Conservation (phyloP, 2,797 vertebrate genomes). For the Pseudochirops cupreus region DNA sequence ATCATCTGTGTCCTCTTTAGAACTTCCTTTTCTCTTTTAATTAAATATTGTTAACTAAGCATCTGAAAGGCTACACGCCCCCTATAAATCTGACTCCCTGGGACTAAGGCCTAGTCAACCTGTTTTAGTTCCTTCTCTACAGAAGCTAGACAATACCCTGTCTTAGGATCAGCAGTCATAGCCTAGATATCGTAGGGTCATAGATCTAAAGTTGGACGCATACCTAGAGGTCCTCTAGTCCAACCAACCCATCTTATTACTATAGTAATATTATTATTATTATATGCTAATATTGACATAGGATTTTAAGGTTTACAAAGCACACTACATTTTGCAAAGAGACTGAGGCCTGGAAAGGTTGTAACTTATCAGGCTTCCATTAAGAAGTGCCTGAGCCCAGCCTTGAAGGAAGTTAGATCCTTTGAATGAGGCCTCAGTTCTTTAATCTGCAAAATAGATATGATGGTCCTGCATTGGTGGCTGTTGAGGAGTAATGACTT, state of each 20-base stretch:
- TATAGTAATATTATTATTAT: not conserved
- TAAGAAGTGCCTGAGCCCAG: not conserved
- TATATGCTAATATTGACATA: not conserved
- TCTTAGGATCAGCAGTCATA: not conserved
- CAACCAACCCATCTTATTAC: not conserved
- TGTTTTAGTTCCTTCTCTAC: accelerated
- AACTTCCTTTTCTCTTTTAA: too few species aligned
- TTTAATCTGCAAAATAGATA: too few species aligned
- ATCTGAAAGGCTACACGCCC: too few species aligned
- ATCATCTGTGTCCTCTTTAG: not conserved
- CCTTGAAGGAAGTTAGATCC: too few species aligned
- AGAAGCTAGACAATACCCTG: not conserved
- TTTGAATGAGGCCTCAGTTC: too few species aligned
- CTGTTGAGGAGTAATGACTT: too few species aligned
- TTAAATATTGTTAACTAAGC: too few species aligned
- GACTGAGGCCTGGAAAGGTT: not conserved
- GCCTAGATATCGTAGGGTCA: not conserved
- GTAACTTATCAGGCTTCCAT: not conserved
- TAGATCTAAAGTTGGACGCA: not conserved
- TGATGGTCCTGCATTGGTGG: too few species aligned
- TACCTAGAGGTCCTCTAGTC: not conserved
- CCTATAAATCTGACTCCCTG: not conserved
- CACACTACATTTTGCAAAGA: not conserved
- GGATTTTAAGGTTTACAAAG: not conserved
- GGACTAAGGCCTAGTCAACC: too few species aligned